A percentile compares a stretch with the other conserved stretches of the same genome.
Evolutionary conservation across 2,113 vertebrate species (phyloP).

Genomic region (Oplegnathus fasciatus): DNA sequence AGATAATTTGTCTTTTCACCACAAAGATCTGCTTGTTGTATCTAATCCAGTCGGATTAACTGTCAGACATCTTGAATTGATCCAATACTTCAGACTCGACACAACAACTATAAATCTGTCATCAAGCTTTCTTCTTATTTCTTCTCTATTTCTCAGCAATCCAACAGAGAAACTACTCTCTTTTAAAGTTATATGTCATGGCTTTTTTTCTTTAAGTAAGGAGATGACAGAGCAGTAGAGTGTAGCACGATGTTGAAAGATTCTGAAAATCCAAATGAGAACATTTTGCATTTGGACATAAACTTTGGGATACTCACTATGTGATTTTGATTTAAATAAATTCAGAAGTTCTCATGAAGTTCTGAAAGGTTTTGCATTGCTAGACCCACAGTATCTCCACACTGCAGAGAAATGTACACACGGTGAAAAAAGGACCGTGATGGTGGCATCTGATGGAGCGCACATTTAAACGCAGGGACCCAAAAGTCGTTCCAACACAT

Average conservation of each 20-base stretch:
- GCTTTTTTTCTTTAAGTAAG: neutral
- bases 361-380: neutral
- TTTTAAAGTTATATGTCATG: neutral
- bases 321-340: neutral
- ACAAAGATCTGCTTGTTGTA: constrained; percentile 3
- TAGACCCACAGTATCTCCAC: no score
- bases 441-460: no score
- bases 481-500: no score
- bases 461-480: no score
- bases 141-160: neutral
- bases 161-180: neutral
- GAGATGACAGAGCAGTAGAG: neutral
- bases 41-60: constrained; percentile 23
- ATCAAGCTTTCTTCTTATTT: neutral
- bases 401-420: no score
- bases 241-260: neutral
- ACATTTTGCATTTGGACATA: neutral
- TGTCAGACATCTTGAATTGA: constrained; percentile 34
- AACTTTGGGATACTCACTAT: neutral
- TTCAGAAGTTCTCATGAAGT: neutral
- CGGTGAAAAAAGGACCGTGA: no score
- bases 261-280: neutral
- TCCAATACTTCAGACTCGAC: neutral
- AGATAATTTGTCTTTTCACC: constrained; percentile 20
- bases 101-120: constrained; percentile 21